Evolutionary conservation across 1,140 invertebrate species (phyloP).

Genomic region (Aleiodes sp.): DNA sequence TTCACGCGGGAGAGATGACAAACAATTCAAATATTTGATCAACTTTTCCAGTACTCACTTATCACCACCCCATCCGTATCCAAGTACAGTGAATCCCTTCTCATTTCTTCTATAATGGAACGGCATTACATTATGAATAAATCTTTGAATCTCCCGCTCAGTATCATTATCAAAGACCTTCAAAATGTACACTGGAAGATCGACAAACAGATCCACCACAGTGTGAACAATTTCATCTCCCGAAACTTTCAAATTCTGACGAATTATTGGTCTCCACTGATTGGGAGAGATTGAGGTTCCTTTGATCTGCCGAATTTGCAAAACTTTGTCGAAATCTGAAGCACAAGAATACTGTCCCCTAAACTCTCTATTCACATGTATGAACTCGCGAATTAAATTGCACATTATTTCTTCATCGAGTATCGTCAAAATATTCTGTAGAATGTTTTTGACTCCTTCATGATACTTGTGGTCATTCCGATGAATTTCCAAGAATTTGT

Average conservation of each 20-base stretch:
- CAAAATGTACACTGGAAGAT: constrained; percentile 43
- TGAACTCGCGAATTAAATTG: no score
- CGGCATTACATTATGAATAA: constrained; percentile 45
- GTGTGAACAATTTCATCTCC: constrained; percentile 36
- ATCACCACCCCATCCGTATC: constrained; percentile 48
- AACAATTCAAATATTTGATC: no score
- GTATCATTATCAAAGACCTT: constrained; percentile 56
- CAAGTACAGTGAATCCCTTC: constrained; percentile 54
- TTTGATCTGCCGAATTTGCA: constrained; percentile 38
- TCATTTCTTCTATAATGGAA: constrained; percentile 38
- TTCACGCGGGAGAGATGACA: no score
- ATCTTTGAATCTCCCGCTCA: constrained; percentile 42
- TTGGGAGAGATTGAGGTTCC: constrained; percentile 27
- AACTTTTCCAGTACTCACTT: neutral
- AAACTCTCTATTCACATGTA: no score
- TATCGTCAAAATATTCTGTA: constrained; percentile 34
- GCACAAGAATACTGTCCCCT: no score
- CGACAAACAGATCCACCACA: constrained; percentile 45
- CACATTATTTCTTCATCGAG: constrained; percentile 30
- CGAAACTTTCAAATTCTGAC: constrained; percentile 32
- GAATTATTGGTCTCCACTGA: constrained; percentile 42
- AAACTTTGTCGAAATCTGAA: constrained; percentile 39
- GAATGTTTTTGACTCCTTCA: neutral
- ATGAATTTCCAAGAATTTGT: constrained; percentile 38
- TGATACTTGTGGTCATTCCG: constrained; percentile 34